Evolutionary conservation across 2,113 vertebrate species (phyloP), one percentile per base, ranked within the genome.

Genomic region (Lepisosteus oculatus): DNA sequence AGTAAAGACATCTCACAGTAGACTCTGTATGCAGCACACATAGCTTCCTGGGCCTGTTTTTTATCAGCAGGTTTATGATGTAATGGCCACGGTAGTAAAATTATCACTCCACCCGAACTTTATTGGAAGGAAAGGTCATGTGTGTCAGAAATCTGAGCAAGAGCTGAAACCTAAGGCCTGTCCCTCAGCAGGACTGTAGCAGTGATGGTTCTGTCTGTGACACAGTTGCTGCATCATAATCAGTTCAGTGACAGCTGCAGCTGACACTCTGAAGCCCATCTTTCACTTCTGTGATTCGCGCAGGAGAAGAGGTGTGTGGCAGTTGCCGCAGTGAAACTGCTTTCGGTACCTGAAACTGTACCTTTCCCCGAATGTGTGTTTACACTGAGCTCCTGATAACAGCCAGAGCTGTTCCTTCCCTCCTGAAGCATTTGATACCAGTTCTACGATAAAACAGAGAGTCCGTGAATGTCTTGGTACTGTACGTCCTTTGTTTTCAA

Each of bases 231-330:
- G 54, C 70, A 79, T 82, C 79, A 81, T 69, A 80, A 78, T 79
- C 79, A 78, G 80, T 90, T 85, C 89, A 83, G 85, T 89, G 93
- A 92, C 92, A 94, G 90, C 88, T 94, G 87, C 86, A 89, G 87
- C 82, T 85, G 90, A 92, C 87, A 90, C 86, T 88, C 85, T 83
- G 72, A 76, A 77, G 73, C 83, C 76, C 78, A 51, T 42, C 55
- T 71, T 6, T 55, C 67, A 42, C 63, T 64, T 41, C 17, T 64
- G 17, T 64, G 59, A 29, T 29, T 29, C 2, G 29, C 2, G 59
- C 59, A 2, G 2, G 17, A 11, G 17, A 17, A 15, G 8, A 59
- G 12, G 56, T 4, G n/a, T 4, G 29, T 29, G 7, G 3, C 13
- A 59, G 13, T n/a, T 3, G 56, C 56, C 56, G 3, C n/a, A 59